Conservation (phyloP, 2,797 vertebrate genomes). For the Eutrigla gurnardus region DNA sequence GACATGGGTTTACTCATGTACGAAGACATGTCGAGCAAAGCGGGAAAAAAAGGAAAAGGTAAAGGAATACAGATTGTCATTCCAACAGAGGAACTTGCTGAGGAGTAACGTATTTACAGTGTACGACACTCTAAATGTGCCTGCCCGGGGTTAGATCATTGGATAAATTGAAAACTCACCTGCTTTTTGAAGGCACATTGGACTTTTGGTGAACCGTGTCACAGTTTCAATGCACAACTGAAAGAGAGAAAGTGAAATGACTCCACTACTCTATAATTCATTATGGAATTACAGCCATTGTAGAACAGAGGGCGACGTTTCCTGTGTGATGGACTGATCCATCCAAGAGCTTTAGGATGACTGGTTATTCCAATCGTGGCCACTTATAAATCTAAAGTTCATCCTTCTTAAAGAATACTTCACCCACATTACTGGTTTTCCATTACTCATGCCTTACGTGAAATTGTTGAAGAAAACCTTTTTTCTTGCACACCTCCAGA, state of each 20-base stretch:
- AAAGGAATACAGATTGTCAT: background rate
- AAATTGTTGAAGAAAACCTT: background rate
- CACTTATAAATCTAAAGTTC: background rate
- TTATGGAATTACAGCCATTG: constrained; percentile 1
- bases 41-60: background rate
- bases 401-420: background rate
- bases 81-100: background rate
- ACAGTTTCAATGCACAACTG: constrained; percentile 90
- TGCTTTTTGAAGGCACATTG: constrained; percentile 88
- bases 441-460: background rate
- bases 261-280: background rate
- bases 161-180: constrained; percentile 73
- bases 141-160: background rate
- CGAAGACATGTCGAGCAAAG: background rate
- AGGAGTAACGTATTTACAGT: background rate
- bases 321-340: constrained; percentile 1
- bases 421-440: background rate
- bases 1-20: background rate
- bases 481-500: background rate
- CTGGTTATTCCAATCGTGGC: no score
- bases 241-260: background rate
- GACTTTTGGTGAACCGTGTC: constrained; percentile 83
- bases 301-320: constrained; percentile 56
- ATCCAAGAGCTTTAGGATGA: constrained; percentile 4
- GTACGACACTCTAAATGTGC: background rate